phyloP scores from a whole-genome alignment of 2,888 invertebrate species.

The Polydrusus cervinus region DNA sequence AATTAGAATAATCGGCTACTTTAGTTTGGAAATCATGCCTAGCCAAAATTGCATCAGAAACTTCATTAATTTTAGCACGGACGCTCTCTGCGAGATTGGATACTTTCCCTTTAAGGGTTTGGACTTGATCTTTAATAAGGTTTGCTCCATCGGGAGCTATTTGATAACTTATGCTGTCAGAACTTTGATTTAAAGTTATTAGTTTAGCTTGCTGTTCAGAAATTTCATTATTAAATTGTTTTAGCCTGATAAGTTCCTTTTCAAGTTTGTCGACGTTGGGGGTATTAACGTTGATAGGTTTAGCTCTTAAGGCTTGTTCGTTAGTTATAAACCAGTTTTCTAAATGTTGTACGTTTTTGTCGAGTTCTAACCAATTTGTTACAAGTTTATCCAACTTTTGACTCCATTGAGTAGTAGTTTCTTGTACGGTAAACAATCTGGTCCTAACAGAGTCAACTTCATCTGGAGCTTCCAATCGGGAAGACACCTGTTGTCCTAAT shows the following conservation, averaged over 20 bases:
- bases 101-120: constrained; percentile 83
- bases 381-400: constrained; percentile 86
- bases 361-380: constrained; percentile 87
- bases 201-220: constrained; percentile 89
- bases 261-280: constrained; percentile 85
- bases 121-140: constrained; percentile 81
- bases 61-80: constrained; percentile 83
- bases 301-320: constrained; percentile 76
- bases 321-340: constrained; percentile 85
- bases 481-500: constrained; percentile 83
- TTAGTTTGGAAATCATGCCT: constrained; percentile 89
- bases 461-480: constrained; percentile 85
- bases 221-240: constrained; percentile 88
- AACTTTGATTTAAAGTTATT: constrained; percentile 84
- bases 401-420: constrained; percentile 84
- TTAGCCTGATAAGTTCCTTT: constrained; percentile 82
- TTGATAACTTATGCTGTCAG: constrained; percentile 85
- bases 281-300: constrained; percentile 78
- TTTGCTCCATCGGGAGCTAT: constrained; percentile 86
- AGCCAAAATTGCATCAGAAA: constrained; percentile 87
- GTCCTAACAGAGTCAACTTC: constrained; percentile 89
- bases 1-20: constrained; percentile 84
- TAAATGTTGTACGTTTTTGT: constrained; percentile 83
- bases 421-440: constrained; percentile 89
- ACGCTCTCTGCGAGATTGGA: constrained; percentile 85